These are phyloP conservation scores for Drosophila sordidula DNA, from an alignment of 2,888 invertebrate genomes.

Conservation along the genomic window DNA sequence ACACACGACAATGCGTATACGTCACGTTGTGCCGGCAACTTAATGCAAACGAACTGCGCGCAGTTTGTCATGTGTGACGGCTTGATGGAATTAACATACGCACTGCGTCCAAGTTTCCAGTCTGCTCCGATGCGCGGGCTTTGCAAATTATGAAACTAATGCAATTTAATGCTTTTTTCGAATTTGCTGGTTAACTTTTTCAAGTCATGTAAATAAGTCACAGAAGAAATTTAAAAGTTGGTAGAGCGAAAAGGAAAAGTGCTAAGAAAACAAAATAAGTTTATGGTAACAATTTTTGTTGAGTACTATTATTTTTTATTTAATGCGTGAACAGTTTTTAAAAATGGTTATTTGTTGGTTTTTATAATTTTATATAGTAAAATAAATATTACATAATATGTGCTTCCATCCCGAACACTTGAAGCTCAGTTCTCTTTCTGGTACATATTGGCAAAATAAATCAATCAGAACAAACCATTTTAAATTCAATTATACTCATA, in stretches of 20 bases:
- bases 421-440: no score
- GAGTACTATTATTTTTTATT: no score
- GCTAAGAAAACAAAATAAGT: not conserved
- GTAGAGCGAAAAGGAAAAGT: not conserved
- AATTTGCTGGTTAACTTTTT: conserved; percentile 42
- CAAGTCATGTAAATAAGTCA: conserved; percentile 19
- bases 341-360: no score
- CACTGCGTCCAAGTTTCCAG: conserved; percentile 23
- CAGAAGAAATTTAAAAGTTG: conserved; percentile 2
- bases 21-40: conserved; percentile 62
- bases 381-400: not conserved
- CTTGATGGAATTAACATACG: conserved; percentile 66
- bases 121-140: conserved; percentile 29
- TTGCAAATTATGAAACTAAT: conserved; percentile 56
- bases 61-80: conserved; percentile 58
- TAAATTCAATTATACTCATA: no score
- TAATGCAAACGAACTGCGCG: conserved; percentile 62
- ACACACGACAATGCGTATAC: conserved; percentile 75
- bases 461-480: no score
- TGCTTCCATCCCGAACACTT: no score
- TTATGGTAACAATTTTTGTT: not conserved
- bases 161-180: conserved; percentile 45
- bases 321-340: no score
- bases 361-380: no score
- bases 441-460: no score